Evolutionary conservation across 2,888 invertebrate species (phyloP).

Genomic region (Lithophane semibrunnea): DNA sequence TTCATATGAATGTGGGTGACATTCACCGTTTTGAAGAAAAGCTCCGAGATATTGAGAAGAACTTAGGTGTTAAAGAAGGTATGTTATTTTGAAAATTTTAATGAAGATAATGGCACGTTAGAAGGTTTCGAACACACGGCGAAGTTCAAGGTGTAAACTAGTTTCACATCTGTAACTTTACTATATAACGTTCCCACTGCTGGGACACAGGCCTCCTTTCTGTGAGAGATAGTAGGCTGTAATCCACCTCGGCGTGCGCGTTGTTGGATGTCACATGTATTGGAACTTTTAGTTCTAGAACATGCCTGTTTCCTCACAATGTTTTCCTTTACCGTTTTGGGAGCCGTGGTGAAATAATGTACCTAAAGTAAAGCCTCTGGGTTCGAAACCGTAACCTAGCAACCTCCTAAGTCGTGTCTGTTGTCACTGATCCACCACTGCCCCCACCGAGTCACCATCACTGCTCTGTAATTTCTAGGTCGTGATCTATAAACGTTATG

Average conservation of each 20-base stretch:
- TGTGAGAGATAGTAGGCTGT: not conserved
- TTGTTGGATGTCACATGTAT: not conserved
- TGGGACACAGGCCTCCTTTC: not conserved
- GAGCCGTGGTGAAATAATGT: no score
- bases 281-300: no score
- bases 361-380: no score
- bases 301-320: not conserved
- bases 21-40: slow-evolving; percentile 97
- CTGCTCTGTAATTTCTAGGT: not conserved
- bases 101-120: not conserved
- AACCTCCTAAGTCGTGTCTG: not conserved
- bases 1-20: slow-evolving; percentile 96
- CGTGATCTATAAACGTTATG: not conserved
- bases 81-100: slow-evolving; percentile 12
- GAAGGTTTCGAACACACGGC: not conserved
- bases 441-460: not conserved
- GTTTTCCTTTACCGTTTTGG: not conserved
- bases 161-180: not conserved
- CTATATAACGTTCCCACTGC: not conserved
- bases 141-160: not conserved
- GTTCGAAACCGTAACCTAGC: not conserved
- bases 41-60: slow-evolving; percentile 95
- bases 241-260: not conserved
- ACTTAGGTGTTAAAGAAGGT: slow-evolving; percentile 95
- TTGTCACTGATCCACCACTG: not conserved